Base-by-base conservation (phyloP, 2,797 vertebrate species). In the Rhinophrynus dorsalis region DNA sequence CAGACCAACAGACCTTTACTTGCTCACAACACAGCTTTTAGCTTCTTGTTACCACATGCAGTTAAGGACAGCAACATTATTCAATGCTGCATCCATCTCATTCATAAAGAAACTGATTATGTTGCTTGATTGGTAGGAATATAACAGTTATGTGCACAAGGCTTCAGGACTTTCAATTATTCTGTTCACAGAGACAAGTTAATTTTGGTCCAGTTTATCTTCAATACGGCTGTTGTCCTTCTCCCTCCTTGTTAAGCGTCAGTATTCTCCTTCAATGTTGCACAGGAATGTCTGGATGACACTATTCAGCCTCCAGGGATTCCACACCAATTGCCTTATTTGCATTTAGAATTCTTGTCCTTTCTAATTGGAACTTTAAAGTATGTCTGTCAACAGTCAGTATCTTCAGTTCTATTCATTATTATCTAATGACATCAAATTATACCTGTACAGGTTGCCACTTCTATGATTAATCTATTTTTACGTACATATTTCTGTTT, bases 161-260 rank as follows among this genome's bases (percentile, higher is more conserved):
- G 47, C 45, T 33, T 40, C 7, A 17, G 24, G 5, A 68, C 66
- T 68, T n/a, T 59, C 33, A 59, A 30, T 68, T 55, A 50, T 2
- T n/a, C 54, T 38, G 29, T 67, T 6, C 11, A 17, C 21, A 3
- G 11, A 32, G 56, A 52, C 27, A 62, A 40, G 58, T 70, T 62
- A 50, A 70, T 63, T 54, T 50, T 12, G 32, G 13, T 30, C 33
- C 56, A 68, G 6, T 68, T 37, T 45, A 55, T 55, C 42, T 18
- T 24, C 27, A 48, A 26, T 21, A 23, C 15, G 32, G 26, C 10
- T 30, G 24, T 23, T 62, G 44, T 13, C 15, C 37, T 37, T 63
- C 50, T 18, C 57, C 38, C 35, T 67, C 37, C 58, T 17, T 44
- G 15, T 40, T 2, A 37, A 55, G 44, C 55, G 6, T 44, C 29